These are phyloP conservation scores for Cynodonichthys magdalenae DNA, from an alignment of 2,797 vertebrate genomes.

Conservation along the genomic window DNA sequence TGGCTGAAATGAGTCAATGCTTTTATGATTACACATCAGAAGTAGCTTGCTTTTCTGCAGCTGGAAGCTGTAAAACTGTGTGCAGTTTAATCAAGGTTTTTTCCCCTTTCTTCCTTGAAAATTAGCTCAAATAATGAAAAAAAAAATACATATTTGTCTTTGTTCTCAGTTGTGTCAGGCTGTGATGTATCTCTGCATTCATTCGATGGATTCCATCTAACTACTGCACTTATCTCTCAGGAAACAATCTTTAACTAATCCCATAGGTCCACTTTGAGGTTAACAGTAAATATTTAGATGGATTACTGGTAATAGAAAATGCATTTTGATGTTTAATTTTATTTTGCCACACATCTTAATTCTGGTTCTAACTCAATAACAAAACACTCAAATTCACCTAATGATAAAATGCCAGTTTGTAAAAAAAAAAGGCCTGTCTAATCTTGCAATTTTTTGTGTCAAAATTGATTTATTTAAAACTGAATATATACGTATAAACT, in stretches of 20 bases:
- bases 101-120: background rate
- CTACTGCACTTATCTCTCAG: background rate
- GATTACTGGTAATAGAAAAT: too few relatives aligned
- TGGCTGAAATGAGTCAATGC: background rate
- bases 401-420: too few relatives aligned
- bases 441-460: background rate
- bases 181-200: background rate
- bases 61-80: background rate
- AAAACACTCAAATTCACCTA: too few relatives aligned
- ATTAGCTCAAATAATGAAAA: background rate
- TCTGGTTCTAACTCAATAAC: too few relatives aligned
- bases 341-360: too few relatives aligned
- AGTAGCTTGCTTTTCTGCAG: background rate
- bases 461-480: too few relatives aligned
- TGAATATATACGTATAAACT: too few relatives aligned
- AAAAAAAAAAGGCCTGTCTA: background rate
- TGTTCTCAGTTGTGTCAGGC: background rate
- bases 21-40: background rate
- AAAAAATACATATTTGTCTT: background rate
- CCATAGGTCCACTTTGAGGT: too few relatives aligned
- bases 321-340: too few relatives aligned
- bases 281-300: too few relatives aligned
- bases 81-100: background rate
- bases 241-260: background rate
- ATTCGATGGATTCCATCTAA: background rate